Base-by-base conservation (phyloP, 2,113 vertebrate species). In the Dasyprocta punctata region DNA sequence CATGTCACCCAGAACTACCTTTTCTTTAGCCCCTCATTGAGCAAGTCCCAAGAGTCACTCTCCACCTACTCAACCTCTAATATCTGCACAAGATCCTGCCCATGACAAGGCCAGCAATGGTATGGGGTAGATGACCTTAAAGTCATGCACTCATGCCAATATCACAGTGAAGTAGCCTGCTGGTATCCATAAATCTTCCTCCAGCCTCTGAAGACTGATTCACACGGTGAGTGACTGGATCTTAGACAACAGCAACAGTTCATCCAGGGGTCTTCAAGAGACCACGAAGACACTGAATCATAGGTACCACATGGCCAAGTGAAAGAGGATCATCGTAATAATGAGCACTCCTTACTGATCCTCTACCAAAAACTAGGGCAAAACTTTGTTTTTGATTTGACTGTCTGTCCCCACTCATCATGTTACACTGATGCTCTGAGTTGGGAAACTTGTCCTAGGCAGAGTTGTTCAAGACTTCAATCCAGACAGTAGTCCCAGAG, bases 171-270 rank as follows among this genome's bases (percentile, higher is more conserved):
- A 98, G 97, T 5, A 98, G 97, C 30, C 98, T 99, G 28, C 98
- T 99, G 96, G 98, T 98, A 14, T 99, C 98, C 65, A 98, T 99
- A 30, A 92, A 98, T 56, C 97, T 99, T 92, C 98, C 99, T 0
- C 33, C 99, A 10, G 97, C 99, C 49, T 97, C 98, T 6, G 98
- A 99, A 96, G 99, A 99, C 93, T 99, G 98, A 99, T 98, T 99
- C 84, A 98, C 98, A 99, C 0, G 98, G 98, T 99, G 69, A 99
- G 98, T 49, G 98, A 98, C 92, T 99, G 99, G 99, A 98, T 99
- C 92, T 73, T 82, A n/a, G 98, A 98, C 93, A 98, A 98, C 69
- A 97, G 88, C 54, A 49, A 30, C 73, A 49, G 13, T 77, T 98
- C 98, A 90, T 99, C 99, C 65, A 98, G 98, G 2, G 99, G 98